Evolutionary conservation across 2,888 invertebrate genomes (phyloP).

Genomic region (Tolmerus cingulatus): DNA sequence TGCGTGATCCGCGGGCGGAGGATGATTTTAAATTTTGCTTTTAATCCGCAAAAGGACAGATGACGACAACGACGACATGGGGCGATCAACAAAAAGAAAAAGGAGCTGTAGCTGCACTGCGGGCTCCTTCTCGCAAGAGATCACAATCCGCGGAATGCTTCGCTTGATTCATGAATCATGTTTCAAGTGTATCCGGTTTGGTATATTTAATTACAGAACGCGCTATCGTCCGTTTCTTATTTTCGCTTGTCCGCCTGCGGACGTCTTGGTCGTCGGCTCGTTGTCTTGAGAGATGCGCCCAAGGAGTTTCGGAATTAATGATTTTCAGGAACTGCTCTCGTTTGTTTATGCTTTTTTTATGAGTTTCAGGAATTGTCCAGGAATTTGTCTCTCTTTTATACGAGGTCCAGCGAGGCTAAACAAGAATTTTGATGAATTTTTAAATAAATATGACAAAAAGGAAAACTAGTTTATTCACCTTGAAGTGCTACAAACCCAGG

Average conservation of each 20-base stretch:
- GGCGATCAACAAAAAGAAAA: neutral
- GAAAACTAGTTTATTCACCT: neutral
- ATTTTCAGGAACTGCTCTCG: neutral
- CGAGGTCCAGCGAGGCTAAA: neutral
- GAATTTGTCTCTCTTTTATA: neutral
- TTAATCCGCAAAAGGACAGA: constrained; percentile 36
- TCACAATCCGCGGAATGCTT: constrained; percentile 36
- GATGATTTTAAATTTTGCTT: constrained; percentile 1
- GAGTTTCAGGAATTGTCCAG: neutral
- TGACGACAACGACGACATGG: neutral
- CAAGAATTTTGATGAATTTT: neutral
- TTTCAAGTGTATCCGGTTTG: constrained; percentile 39
- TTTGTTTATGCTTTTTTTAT: neutral
- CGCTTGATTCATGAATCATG: constrained; percentile 29
- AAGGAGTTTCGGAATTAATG: neutral
- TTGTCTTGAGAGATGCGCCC: neutral
- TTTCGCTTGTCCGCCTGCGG: neutral
- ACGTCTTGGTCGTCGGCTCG: neutral
- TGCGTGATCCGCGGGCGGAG: neutral
- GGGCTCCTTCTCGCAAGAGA: neutral
- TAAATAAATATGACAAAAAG: neutral
- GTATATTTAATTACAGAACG: neutral
- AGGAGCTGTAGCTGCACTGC: neutral
- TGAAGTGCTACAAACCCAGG: neutral
- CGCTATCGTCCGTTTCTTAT: neutral